Conservation (phyloP, 2,888 invertebrate genomes). For the Drosophila mulleri region DNA sequence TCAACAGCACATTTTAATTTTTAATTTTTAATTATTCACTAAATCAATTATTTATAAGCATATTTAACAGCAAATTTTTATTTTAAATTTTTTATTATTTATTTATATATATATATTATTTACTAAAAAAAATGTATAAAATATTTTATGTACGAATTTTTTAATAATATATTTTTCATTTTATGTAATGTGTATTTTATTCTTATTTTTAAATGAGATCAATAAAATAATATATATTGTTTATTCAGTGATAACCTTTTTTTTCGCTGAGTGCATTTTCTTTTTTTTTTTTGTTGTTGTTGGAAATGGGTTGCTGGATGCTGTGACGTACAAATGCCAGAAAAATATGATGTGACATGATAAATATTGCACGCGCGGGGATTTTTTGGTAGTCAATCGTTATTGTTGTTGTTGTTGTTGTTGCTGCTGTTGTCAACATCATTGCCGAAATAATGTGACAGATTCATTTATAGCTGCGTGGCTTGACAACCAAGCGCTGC, state of each 20-base stretch:
- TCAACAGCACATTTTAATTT: too few species aligned
- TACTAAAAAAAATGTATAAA: too few species aligned
- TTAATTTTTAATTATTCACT: too few species aligned
- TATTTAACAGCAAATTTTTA: too few species aligned
- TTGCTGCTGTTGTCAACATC: conserved; percentile 67
- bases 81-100: too few species aligned
- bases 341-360: conserved; percentile 82
- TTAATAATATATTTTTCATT: too few species aligned
- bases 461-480: conserved; percentile 73
- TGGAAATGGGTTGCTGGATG: conserved; percentile 17
- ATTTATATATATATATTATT: too few species aligned
- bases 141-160: too few species aligned
- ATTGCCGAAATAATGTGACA: conserved; percentile 81
- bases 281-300: conserved; percentile 4
- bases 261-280: conserved; percentile 9
- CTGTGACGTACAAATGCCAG: conserved; percentile 82
- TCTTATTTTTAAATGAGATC: too few species aligned
- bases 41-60: too few species aligned
- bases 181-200: too few species aligned
- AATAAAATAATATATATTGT: too few species aligned
- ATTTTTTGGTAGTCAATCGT: conserved; percentile 51
- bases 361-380: conserved; percentile 78
- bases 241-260: background rate
- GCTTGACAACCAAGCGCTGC: conserved; percentile 41
- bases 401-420: conserved; percentile 52